These are phyloP conservation scores for Mesitornis unicolor DNA, from an alignment of 2,113 vertebrate species.

Conservation along the genomic window DNA sequence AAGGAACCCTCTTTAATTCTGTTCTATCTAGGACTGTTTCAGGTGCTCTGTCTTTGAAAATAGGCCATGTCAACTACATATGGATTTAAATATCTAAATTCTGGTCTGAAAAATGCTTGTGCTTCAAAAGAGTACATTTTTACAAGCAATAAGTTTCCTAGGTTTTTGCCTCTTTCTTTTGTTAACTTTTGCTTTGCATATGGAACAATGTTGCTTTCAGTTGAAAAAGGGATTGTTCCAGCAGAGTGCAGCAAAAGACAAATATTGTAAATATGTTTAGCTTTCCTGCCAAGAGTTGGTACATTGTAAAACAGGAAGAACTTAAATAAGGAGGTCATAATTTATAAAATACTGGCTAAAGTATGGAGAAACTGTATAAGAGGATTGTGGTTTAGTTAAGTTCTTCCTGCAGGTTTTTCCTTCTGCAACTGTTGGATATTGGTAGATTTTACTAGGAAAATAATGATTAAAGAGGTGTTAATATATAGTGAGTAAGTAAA, in stretches of 20 bases:
- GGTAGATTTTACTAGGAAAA: background rate
- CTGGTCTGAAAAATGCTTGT: background rate
- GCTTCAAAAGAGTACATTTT: background rate
- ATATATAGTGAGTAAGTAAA: background rate
- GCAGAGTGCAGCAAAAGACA: constrained; percentile 79
- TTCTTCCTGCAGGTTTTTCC: background rate
- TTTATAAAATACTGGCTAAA: background rate
- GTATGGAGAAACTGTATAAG: background rate
- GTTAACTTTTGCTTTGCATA: background rate
- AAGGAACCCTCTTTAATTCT: background rate
- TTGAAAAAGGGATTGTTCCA: constrained; percentile 58
- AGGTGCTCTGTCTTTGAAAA: background rate
- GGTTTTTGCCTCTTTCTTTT: background rate
- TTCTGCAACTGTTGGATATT: background rate
- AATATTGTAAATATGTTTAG: constrained; percentile 34
- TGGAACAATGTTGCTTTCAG: background rate
- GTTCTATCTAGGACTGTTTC: background rate
- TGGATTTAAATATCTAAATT: background rate
- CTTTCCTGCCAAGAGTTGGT: background rate
- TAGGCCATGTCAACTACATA: background rate
- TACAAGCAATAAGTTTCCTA: background rate
- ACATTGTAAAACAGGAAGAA: background rate
- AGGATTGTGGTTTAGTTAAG: background rate
- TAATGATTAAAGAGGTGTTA: background rate
- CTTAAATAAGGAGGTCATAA: background rate